A percentile compares a stretch with the other conserved stretches of the same genome.
phyloP scores from a whole-genome alignment of 2,797 vertebrate species.

The Chaenodraco wilsoni region DNA sequence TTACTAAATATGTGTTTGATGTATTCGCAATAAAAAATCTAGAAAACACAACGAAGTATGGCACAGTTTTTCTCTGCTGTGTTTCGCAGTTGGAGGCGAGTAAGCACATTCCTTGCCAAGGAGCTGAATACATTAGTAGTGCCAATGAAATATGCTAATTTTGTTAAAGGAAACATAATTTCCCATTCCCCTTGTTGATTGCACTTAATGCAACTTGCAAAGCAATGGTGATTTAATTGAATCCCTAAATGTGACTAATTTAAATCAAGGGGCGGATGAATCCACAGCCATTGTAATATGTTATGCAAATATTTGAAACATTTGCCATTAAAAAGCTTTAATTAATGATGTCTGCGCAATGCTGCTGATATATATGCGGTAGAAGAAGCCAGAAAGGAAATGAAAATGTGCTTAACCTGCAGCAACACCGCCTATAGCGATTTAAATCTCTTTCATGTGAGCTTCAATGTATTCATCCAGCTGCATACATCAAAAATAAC shows the following conservation, averaged over 20 bases:
- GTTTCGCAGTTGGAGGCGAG: slow-evolving; percentile 63
- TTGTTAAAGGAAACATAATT: slow-evolving; percentile 73
- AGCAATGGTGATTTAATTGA: slow-evolving; percentile 77
- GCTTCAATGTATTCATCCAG: slow-evolving; percentile 26
- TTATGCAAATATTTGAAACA: slow-evolving; percentile 72
- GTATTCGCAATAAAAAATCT: slow-evolving; percentile 29
- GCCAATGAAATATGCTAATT: slow-evolving; percentile 73
- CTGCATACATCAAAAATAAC: neutral
- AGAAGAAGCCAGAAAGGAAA: slow-evolving; percentile 9
- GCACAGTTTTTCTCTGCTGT: slow-evolving; percentile 61
- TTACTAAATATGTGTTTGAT: slow-evolving; percentile 22
- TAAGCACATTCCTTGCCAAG: slow-evolving; percentile 57
- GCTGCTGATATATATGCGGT: slow-evolving; percentile 13
- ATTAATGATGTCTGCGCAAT: slow-evolving; percentile 45
- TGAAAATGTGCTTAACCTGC: slow-evolving; percentile 33
- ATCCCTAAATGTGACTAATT: slow-evolving; percentile 69
- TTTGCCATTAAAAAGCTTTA: slow-evolving; percentile 56
- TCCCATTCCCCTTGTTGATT: slow-evolving; percentile 70
- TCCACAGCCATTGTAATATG: slow-evolving; percentile 59
- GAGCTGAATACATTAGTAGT: slow-evolving; percentile 57
- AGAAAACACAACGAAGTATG: slow-evolving; percentile 24
- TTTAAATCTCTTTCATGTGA: slow-evolving; percentile 41
- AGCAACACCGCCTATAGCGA: slow-evolving; percentile 25
- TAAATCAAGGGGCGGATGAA: slow-evolving; percentile 71
- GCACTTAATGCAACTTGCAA: slow-evolving; percentile 69